A percentile compares a stretch with the other conserved stretches of the same genome.
phyloP scores from a whole-genome alignment of 1,140 invertebrate genomes.

The Macrotrachela quadricornifera region DNA sequence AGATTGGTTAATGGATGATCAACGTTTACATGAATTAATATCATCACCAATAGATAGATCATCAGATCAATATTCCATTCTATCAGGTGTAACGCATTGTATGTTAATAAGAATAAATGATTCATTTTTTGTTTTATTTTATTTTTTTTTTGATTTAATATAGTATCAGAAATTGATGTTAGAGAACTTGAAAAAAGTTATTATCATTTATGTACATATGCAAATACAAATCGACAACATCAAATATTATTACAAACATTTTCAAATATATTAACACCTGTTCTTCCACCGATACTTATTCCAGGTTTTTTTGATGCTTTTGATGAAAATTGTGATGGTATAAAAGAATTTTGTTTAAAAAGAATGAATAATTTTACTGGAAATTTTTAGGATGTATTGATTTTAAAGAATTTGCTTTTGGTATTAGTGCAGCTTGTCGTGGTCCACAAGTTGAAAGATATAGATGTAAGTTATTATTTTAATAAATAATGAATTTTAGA shows the following conservation, averaged over 20 bases:
- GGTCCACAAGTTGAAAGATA: conserved; percentile 60
- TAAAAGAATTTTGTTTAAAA: conserved; percentile 46
- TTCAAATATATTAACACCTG: conserved; percentile 6
- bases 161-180: conserved; percentile 50
- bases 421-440: conserved; percentile 61
- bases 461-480: conserved; percentile 52
- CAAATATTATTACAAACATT: background rate
- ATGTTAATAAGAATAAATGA: conserved; percentile 27
- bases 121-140: background rate
- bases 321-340: conserved; percentile 42
- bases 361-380: no score
- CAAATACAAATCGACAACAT: background rate
- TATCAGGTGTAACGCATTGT: conserved; percentile 70
- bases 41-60: conserved; percentile 39
- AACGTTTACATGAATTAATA: conserved; percentile 37
- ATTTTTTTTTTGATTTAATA: conserved; percentile 12
- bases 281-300: background rate
- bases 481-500: no score
- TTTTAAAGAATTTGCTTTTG: conserved; percentile 73
- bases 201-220: conserved; percentile 46
- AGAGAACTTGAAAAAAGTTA: conserved; percentile 65
- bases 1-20: conserved; percentile 51
- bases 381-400: conserved; percentile 36
- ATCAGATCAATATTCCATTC: conserved; percentile 65
- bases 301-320: conserved; percentile 53